These are phyloP conservation scores for Aphaenogaster rudis DNA, from an alignment of 1,140 invertebrate genomes.

Conservation along the genomic window DNA sequence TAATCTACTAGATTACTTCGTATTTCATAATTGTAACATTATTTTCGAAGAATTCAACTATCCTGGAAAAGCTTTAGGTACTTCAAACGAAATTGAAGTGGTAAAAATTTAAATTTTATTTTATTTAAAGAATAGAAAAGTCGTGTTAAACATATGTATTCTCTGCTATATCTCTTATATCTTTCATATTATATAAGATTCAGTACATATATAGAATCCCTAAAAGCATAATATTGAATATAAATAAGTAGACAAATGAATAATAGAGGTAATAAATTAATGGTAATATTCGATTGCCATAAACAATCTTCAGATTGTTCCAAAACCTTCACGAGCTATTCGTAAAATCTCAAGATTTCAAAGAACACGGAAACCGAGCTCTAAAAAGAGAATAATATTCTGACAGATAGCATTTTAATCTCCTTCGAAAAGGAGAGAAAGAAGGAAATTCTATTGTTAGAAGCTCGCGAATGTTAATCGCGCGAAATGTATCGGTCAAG, in stretches of 20 bases:
- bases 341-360: background rate
- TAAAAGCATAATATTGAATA: too few relatives aligned
- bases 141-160: too few relatives aligned
- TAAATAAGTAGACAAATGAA: background rate
- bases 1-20: background rate
- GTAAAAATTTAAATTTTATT: background rate
- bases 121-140: too few relatives aligned
- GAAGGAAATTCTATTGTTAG: background rate
- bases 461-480: constrained; percentile 20
- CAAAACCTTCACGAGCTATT: background rate
- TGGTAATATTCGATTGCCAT: background rate
- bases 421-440: background rate
- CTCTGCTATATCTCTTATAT: too few relatives aligned
- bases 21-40: background rate
- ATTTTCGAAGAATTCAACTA: background rate
- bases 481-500: constrained; percentile 16
- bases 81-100: background rate
- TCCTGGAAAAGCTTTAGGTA: background rate
- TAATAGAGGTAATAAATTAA: background rate
- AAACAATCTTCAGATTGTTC: background rate
- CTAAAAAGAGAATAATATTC: background rate
- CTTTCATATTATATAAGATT: too few relatives aligned
- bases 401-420: background rate
- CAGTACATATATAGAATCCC: too few relatives aligned
- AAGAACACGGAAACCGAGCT: background rate